Conservation (phyloP, 1,140 invertebrate species). For the Dreissena polymorpha region DNA sequence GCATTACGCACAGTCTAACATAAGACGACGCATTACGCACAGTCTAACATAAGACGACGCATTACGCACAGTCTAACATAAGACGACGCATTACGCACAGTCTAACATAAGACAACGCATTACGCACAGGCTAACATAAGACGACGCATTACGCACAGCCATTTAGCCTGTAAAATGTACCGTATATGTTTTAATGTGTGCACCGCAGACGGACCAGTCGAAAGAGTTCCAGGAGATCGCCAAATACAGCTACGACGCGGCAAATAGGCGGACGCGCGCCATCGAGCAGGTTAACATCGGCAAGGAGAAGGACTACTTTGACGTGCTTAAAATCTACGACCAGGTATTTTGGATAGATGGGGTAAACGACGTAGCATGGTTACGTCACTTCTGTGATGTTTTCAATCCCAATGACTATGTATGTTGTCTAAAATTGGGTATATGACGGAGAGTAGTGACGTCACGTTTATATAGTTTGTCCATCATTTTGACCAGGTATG, state of each 20-base stretch:
- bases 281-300: conserved; percentile 27
- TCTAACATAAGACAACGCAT: neutral
- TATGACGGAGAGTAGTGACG: too few species aligned
- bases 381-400: too few species aligned
- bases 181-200: too few species aligned
- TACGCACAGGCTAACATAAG: neutral
- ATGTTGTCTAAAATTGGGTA: too few species aligned
- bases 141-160: neutral
- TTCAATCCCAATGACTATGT: too few species aligned
- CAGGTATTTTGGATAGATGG: neutral
- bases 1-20: too few species aligned
- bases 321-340: conserved; percentile 71
- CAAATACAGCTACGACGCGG: conserved; percentile 38
- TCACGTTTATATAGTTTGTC: too few species aligned
- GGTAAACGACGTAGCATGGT: too few species aligned
- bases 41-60: too few species aligned
- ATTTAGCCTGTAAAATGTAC: neutral
- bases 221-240: conserved; percentile 35
- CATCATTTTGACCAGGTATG: conserved; percentile 59
- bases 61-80: too few species aligned
- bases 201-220: neutral
- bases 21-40: too few species aligned
- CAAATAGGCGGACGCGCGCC: neutral
- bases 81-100: neutral
- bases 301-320: conserved; percentile 62